Evolutionary conservation across 1,140 invertebrate species (phyloP).

Genomic region (Ylistrum balloti): DNA sequence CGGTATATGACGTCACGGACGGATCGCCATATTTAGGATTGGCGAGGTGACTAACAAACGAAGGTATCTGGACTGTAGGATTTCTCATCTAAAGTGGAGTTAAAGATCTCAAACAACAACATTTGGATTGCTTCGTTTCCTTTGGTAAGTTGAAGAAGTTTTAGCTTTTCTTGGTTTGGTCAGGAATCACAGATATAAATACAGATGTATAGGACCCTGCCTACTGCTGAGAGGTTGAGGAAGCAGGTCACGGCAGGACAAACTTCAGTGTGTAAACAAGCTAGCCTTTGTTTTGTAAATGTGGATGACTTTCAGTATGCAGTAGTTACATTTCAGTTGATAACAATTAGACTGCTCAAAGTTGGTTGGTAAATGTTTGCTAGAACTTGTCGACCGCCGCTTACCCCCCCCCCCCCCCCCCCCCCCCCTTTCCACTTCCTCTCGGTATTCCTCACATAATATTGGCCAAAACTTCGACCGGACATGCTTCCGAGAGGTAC

Average conservation of each 20-base stretch:
- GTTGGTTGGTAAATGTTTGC: neutral
- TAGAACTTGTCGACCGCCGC: neutral
- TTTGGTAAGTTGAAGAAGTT: neutral
- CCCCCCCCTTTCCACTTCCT: neutral
- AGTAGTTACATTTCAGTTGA: neutral
- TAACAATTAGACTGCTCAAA: neutral
- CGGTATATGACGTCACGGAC: slow-evolving; percentile 17
- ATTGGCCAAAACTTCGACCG: no score
- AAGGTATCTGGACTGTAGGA: neutral
- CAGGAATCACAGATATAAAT: neutral
- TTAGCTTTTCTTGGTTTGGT: neutral
- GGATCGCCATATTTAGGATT: slow-evolving; percentile 38
- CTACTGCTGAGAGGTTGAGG: neutral
- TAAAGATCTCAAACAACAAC: neutral
- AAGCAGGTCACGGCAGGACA: neutral
- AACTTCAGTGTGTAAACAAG: neutral
- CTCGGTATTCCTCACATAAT: no score
- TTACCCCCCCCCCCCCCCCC: neutral
- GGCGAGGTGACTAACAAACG: neutral
- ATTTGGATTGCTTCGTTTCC: neutral
- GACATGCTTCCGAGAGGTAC: neutral
- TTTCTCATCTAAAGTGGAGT: neutral
- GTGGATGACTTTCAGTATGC: neutral
- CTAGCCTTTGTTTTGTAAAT: neutral
- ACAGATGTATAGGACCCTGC: neutral